A percentile compares a stretch with the other conserved stretches of the same genome.
These are phyloP conservation scores for Thamnophis elegans DNA, from an alignment of 2,797 vertebrate genomes.

Conservation along the genomic window DNA sequence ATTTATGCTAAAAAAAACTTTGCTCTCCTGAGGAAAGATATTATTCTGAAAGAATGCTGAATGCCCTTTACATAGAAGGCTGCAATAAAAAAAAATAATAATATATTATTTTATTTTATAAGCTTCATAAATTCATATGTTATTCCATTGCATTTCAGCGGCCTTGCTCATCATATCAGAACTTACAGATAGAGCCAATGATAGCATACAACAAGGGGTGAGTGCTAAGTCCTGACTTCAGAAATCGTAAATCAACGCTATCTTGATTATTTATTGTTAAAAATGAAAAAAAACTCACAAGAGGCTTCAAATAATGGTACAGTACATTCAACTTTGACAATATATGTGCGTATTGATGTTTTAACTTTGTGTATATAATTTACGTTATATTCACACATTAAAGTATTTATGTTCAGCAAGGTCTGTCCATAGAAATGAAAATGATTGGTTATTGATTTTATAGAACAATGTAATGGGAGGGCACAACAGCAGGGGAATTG, in stretches of 20 bases:
- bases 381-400: not conserved
- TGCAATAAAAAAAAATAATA: not conserved
- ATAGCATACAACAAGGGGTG: constrained; percentile 90
- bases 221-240: constrained; percentile 62
- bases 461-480: not conserved
- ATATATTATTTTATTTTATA: not conserved
- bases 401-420: not conserved
- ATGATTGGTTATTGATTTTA: not conserved
- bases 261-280: not conserved
- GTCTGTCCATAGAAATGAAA: not conserved
- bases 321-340: not conserved
- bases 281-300: not conserved
- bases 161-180: constrained; percentile 84
- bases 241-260: not conserved
- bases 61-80: not conserved
- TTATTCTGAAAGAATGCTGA: not conserved
- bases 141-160: constrained; percentile 71
- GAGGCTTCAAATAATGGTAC: not conserved
- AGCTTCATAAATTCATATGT: constrained; percentile 7
- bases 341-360: not conserved
- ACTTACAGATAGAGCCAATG: constrained; percentile 85
- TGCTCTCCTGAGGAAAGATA: not conserved
- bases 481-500: not conserved
- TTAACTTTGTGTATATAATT: not conserved
- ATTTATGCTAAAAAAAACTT: not conserved